phyloP scores from a whole-genome alignment of 2,888 invertebrate species.

The Leuctra nigra region DNA sequence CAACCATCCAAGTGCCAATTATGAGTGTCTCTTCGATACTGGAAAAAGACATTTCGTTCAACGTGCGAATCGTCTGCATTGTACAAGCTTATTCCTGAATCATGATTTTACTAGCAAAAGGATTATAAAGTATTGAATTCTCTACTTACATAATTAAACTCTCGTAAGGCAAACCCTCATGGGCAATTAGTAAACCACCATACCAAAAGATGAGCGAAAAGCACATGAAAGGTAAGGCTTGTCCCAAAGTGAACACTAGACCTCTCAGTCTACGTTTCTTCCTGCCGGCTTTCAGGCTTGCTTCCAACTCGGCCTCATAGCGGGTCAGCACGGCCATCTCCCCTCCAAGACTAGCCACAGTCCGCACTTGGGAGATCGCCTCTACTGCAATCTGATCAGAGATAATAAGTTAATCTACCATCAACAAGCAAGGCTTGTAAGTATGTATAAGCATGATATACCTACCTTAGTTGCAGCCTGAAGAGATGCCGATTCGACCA shows the following conservation, averaged over 20 bases:
- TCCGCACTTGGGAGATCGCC: conserved; percentile 64
- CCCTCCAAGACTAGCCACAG: conserved; percentile 60
- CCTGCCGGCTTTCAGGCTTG: conserved; percentile 44
- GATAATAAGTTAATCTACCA: no score
- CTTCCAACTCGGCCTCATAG: conserved; percentile 50
- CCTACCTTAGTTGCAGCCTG: conserved; percentile 54
- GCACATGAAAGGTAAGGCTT: conserved; percentile 62
- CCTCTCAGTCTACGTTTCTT: conserved; percentile 57
- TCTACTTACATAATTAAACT: conserved; percentile 58
- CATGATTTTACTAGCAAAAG: no score
- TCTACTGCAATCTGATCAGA: conserved; percentile 65
- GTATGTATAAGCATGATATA: no score
- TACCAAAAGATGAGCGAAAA: conserved; percentile 66
- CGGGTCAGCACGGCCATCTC: conserved; percentile 54
- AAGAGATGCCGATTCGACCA: conserved; percentile 53
- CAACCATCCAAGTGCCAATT: conserved; percentile 74
- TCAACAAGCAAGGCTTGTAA: no score
- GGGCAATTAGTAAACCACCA: conserved; percentile 60
- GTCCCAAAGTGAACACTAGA: conserved; percentile 61
- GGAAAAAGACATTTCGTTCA: no score
- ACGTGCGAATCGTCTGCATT: no score
- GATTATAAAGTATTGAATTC: no score
- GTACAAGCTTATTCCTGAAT: no score
- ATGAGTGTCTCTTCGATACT: conserved; percentile 70
- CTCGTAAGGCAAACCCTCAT: conserved; percentile 53